These are phyloP conservation scores for Mesaphorura yosii DNA, from an alignment of 1,140 invertebrate species.

Conservation along the genomic window DNA sequence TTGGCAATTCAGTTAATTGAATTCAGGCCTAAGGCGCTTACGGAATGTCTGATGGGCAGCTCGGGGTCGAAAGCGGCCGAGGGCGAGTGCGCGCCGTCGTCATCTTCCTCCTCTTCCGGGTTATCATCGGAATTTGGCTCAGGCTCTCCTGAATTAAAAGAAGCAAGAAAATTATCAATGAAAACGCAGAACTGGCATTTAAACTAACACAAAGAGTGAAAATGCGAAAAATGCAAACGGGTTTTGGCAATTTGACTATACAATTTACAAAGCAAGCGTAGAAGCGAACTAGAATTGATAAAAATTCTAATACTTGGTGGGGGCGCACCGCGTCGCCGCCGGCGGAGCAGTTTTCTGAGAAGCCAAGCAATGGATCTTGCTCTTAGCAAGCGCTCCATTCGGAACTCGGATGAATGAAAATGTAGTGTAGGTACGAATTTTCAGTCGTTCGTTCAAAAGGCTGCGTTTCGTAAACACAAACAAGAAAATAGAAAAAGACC, in stretches of 20 bases:
- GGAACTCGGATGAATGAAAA: not conserved
- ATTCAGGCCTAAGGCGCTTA: constrained; percentile 4
- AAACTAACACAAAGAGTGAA: not conserved
- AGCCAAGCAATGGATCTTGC: not conserved
- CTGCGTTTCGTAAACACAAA: not conserved
- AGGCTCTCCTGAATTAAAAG: not conserved
- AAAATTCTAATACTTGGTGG: not conserved
- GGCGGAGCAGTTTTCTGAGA: not conserved
- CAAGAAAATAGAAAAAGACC: not conserved
- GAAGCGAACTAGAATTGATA: not conserved
- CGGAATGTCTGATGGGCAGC: constrained; percentile 21
- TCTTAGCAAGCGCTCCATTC: constrained; percentile 9
- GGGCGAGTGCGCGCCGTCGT: not conserved
- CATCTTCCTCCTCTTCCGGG: not conserved
- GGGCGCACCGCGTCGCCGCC: not conserved
- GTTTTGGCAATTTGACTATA: not conserved
- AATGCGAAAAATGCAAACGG: not conserved
- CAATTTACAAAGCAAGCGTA: not conserved
- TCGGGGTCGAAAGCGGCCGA: constrained; percentile 14
- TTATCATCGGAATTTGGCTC: constrained; percentile 1
- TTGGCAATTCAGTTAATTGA: not conserved
- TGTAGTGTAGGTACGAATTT: not conserved
- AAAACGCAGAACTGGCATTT: not conserved
- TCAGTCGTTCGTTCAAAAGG: not conserved
- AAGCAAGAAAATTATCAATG: not conserved